A percentile compares a stretch with the other conserved stretches of the same genome.
phyloP scores from a whole-genome alignment of 2,888 invertebrate genomes.

The Villa cingulata region DNA sequence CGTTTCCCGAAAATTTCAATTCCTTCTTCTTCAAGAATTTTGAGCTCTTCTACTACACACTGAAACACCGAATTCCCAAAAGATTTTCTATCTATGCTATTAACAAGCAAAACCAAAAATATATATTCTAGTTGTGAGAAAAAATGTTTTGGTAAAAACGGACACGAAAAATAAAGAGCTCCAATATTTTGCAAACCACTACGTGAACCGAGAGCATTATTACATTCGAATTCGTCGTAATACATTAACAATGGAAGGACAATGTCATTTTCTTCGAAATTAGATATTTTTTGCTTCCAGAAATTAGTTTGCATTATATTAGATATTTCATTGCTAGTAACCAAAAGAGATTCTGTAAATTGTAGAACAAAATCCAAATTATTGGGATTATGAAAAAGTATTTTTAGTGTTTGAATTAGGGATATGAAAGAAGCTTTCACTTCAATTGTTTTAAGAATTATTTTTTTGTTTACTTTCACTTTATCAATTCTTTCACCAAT shows the following conservation, averaged over 20 bases:
- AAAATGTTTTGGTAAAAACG: background rate
- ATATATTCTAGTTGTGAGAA: too few species aligned
- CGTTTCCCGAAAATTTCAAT: too few species aligned
- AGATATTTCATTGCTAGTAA: background rate
- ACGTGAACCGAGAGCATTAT: background rate
- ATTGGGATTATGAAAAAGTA: background rate
- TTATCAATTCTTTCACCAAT: slow-evolving; percentile 1
- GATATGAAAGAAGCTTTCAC: background rate
- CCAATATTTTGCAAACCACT: background rate
- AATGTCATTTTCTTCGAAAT: background rate
- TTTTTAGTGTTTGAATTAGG: background rate
- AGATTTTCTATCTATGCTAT: too few species aligned
- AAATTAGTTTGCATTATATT: background rate
- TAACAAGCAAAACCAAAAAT: too few species aligned
- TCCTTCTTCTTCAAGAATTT: too few species aligned
- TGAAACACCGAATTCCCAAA: too few species aligned
- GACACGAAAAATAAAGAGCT: background rate
- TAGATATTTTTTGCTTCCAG: background rate
- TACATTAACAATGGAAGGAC: background rate
- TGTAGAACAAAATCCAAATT: background rate
- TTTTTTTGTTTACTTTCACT: background rate
- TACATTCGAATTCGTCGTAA: background rate
- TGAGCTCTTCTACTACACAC: too few species aligned
- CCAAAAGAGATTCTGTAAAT: background rate
- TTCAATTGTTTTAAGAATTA: background rate